Base-by-base conservation (phyloP, 2,797 vertebrate genomes). In the Cheirogaleus major region DNA sequence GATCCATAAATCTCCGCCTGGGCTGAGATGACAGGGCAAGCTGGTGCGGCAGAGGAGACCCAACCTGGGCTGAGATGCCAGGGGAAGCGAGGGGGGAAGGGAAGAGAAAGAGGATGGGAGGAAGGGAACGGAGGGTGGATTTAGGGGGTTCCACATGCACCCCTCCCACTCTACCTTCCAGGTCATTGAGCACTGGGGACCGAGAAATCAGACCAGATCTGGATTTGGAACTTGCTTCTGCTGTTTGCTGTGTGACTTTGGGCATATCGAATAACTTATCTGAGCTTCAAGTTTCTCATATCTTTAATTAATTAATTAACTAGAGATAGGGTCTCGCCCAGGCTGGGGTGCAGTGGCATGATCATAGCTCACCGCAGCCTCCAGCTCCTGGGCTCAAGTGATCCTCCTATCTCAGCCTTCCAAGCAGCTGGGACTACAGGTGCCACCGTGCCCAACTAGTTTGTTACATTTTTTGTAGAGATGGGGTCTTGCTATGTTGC, bases 1-100 rank as follows among this genome's bases (percentile, higher is more conserved):
- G 95, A 95, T 87, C 76, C 94, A 97, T 97, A 96, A 97, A 97
- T 97, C 92, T 96, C 92, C 18, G 63, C 88, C 59, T 8, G 35
- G 73, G 95, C 89, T 85, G 83, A 93, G 86, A 79, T 90, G 96
- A 97, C 96, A 95, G 63, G 75, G 82, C 0, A 11, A 89, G 78
- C 76, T n/a, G n/a, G 69, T 25, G n/a, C 18, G 13, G 82, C 22
- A n/a, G 73, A 67, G 93, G 67, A 61, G 11, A 10, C 45, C 41
- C 38, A 59, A 2, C 27, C 9, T 35, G 38, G 23, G 13, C 59
- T 50, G 86, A 89, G 78, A 22, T 13, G 38, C 20, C 14, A 14
- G 4, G 50, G 22, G 43, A 2, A 27, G 23, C 0, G 0, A 30
- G 76, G n/a, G 8, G 50, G 50, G 32, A 5, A 45, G 27, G 18